Conservation (phyloP, 2,888 invertebrate species). For the Mythimna loreyi region DNA sequence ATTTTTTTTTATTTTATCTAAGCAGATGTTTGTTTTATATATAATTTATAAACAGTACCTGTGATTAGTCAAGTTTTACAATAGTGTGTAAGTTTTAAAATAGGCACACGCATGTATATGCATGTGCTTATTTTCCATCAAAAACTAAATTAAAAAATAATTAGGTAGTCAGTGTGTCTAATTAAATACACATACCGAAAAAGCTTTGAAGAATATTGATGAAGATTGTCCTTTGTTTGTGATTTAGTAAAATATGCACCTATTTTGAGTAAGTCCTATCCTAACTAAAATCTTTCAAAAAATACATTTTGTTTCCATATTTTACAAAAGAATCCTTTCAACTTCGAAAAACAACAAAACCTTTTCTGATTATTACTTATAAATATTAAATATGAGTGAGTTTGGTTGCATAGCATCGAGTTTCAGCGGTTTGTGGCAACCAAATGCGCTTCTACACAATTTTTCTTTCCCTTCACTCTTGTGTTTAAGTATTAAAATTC, state of each 20-base stretch:
- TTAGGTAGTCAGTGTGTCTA: too few species aligned
- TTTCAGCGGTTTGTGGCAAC: constrained; percentile 80
- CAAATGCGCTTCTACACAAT: constrained; percentile 26
- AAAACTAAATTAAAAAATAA: too few species aligned
- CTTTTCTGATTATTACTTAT: constrained; percentile 60
- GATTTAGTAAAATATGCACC: too few species aligned
- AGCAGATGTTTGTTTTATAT: too few species aligned
- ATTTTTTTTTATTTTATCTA: too few species aligned
- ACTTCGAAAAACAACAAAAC: constrained; percentile 48
- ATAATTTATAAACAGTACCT: too few species aligned
- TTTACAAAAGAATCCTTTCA: constrained; percentile 35
- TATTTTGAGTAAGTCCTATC: background rate
- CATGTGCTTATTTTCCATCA: too few species aligned
- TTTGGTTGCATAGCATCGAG: constrained; percentile 68
- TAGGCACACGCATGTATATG: too few species aligned
- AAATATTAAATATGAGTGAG: constrained; percentile 60
- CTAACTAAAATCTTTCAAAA: constrained; percentile 10
- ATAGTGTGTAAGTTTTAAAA: too few species aligned
- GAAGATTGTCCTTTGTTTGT: background rate
- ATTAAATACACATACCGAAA: too few species aligned
- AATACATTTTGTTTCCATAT: background rate
- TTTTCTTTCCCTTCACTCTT: constrained; percentile 2
- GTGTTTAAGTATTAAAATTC: background rate
- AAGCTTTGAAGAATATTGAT: background rate
- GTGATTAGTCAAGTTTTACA: too few species aligned